phyloP scores from a whole-genome alignment of 2,113 vertebrate species.

The Pandion haliaetus region DNA sequence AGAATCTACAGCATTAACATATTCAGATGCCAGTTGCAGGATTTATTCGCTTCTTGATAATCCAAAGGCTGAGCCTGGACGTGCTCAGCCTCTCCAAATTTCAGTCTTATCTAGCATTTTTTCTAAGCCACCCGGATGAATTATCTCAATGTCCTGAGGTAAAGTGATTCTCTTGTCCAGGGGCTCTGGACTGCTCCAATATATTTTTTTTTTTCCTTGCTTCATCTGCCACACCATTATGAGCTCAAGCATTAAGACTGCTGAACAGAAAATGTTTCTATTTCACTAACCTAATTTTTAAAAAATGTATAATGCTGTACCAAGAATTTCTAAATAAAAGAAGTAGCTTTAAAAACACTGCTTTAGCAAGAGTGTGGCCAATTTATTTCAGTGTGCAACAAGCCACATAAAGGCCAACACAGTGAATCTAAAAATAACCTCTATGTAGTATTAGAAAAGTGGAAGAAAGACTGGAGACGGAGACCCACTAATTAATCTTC shows the following conservation, averaged over 20 bases:
- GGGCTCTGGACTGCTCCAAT: not conserved
- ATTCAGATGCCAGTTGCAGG: constrained; percentile 8
- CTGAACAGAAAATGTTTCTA: not conserved
- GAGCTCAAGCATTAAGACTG: not conserved
- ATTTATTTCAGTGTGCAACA: not conserved
- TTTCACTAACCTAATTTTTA: not conserved
- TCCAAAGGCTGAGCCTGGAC: not conserved
- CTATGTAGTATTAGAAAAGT: not conserved
- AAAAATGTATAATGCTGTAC: not conserved
- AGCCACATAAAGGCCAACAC: not conserved
- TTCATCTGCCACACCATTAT: not conserved
- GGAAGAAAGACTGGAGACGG: not conserved
- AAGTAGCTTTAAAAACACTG: not conserved
- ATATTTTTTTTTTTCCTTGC: not conserved
- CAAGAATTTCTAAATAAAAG: not conserved
- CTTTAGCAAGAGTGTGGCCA: not conserved
- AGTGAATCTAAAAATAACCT: not conserved
- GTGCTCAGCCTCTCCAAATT: constrained; percentile 10
- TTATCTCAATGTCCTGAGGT: constrained; percentile 14
- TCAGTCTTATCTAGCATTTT: constrained; percentile 42
- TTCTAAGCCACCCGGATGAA: constrained; percentile 19
- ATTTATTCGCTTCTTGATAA: not conserved
- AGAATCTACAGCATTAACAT: constrained; percentile 1
- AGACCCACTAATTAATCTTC: not conserved
- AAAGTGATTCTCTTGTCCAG: constrained; percentile 1